phyloP scores from a whole-genome alignment of 2,797 vertebrate genomes.

The Helostoma temminkii region DNA sequence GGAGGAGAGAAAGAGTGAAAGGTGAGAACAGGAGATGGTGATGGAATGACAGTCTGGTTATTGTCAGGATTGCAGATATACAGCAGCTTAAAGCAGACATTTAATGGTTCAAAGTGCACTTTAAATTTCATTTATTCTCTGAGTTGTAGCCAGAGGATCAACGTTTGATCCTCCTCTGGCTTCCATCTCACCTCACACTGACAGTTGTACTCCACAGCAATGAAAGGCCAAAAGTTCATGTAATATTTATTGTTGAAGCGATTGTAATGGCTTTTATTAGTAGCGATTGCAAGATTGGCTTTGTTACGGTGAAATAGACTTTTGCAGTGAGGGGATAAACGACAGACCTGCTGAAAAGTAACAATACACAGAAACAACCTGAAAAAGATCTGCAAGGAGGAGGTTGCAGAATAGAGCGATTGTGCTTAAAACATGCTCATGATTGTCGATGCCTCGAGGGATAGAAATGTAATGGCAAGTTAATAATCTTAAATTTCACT shows the following conservation, averaged over 20 bases:
- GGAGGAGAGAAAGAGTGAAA: conserved; percentile 15
- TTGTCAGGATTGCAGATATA: conserved; percentile 43
- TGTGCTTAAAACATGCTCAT: background rate
- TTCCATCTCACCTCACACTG: conserved; percentile 26
- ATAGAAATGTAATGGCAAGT: background rate
- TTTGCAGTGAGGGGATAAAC: no score
- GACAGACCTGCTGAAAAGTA: conserved; percentile 3
- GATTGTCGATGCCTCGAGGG: background rate
- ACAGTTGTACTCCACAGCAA: conserved; percentile 13
- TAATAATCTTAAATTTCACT: background rate
- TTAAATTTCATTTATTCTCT: conserved; percentile 20
- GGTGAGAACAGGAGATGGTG: conserved; percentile 14
- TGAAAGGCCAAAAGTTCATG: conserved; percentile 31
- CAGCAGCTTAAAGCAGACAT: conserved; percentile 1
- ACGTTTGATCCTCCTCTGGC: conserved; percentile 34
- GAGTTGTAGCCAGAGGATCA: conserved; percentile 35
- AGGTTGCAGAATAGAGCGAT: background rate
- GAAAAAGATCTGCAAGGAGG: background rate
- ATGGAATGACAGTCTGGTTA: conserved; percentile 34
- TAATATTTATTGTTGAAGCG: conserved; percentile 32
- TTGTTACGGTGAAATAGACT: no score
- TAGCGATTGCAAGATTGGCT: conserved; percentile 7
- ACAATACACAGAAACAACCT: conserved; percentile 5
- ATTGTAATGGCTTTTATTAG: conserved; percentile 33
- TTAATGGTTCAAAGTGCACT: conserved; percentile 12